Base-by-base conservation (phyloP, 2,888 invertebrate species). In the Pelosia muscerda region DNA sequence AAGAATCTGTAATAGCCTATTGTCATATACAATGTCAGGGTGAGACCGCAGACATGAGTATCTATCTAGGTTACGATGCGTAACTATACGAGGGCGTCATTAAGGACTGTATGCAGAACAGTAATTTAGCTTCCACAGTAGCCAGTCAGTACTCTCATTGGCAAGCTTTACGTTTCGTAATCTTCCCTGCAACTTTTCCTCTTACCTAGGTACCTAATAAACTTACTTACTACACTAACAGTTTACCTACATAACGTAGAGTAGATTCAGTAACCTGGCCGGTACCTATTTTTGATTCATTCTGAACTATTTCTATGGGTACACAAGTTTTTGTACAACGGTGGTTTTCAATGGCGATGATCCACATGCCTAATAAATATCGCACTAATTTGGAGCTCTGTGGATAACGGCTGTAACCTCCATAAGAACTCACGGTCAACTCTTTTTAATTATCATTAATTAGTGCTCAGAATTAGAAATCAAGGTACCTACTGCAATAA, bases 1-100 rank as follows among this genome's bases (percentile, higher is more conserved):
- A 34, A 61, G 26, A 55, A 49, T 57, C 49, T 26, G 55, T 57
- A 57, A 22, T 49, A 62, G 49, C 8, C 26, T 28, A 62, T 49
- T 62, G 42, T 49, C 49, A 58, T 22, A 34, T 11, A 10, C 5
- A 31, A 42, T 42, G 19, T 19, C 42, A 42, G 19, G 19, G n/a
- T 55, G 25, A 15, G 25, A 31, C n/a, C 11, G 31, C 58, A 58
- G n/a, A 26, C 25, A 25, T 19, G 15, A 26, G 55, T 15, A 15
- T 22, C 19, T 42, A 19, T 42, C 42, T 42, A 42, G 42, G 42
- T 42, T 8, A 49, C 8, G n/a, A n/a, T n/a, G 49, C 49, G n/a
- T 2, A 49, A 49, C 49, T n/a, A n/a, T n/a, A 49, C 9, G n/a
- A n/a, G n/a, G 49, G 49, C n/a, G 49, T n/a, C 49, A 49, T n/a